Percentiles rank a stretch among this genome's conserved stretches.
These are phyloP conservation scores for Montipora efflorescens DNA, from an alignment of 64 coral and sea anemone genomes.

Conservation along the genomic window DNA sequence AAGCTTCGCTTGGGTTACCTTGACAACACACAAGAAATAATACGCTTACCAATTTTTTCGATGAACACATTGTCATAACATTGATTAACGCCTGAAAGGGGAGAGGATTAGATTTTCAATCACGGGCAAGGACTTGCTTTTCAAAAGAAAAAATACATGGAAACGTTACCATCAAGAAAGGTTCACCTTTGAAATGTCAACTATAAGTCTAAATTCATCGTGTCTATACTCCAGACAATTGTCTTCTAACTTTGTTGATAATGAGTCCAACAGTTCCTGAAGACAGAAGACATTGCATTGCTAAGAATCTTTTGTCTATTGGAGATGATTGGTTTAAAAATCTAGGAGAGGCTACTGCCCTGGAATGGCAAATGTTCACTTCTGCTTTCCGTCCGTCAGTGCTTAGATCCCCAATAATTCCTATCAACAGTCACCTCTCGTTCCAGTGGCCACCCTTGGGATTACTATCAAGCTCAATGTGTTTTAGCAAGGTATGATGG, in stretches of 20 bases:
- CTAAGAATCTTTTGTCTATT: no score
- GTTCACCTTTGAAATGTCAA: slow-evolving; percentile 8
- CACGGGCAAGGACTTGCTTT: background rate
- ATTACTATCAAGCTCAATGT: no score
- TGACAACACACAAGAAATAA: background rate
- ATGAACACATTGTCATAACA: slow-evolving; percentile 46
- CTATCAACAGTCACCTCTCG: no score
- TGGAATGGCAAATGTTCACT: no score
- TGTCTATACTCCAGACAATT: slow-evolving; percentile 21
- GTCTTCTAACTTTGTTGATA: background rate
- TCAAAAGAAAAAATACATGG: background rate
- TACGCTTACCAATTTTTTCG: slow-evolving; percentile 22
- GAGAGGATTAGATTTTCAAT: background rate
- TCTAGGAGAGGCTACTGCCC: no score
- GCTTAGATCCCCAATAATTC: no score
- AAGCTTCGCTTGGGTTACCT: no score
- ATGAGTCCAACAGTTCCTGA: slow-evolving; percentile 9
- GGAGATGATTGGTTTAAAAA: no score
- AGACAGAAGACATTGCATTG: background rate
- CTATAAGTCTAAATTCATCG: slow-evolving; percentile 15
- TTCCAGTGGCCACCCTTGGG: no score
- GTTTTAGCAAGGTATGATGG: no score
- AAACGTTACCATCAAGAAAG: background rate
- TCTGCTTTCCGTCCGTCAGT: no score
- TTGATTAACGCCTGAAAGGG: slow-evolving; percentile 4